These are phyloP conservation scores for Eupithecia centaureata DNA, from an alignment of 2,888 invertebrate genomes.

Conservation along the genomic window DNA sequence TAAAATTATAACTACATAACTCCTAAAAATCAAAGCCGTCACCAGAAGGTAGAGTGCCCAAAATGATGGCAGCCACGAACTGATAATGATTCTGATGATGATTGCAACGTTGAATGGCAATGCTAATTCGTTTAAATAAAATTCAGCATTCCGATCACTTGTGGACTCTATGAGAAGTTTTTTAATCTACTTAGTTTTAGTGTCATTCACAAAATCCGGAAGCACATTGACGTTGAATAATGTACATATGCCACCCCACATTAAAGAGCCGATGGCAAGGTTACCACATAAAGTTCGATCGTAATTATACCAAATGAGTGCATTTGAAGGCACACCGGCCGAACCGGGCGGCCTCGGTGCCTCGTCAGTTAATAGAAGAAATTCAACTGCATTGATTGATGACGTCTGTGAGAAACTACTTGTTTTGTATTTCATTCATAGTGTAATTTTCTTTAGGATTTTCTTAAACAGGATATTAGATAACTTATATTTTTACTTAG, in stretches of 20 bases:
- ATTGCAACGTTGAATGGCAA: too few species aligned
- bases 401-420: slow-evolving; percentile 42
- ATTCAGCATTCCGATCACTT: too few species aligned
- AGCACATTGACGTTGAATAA: slow-evolving; percentile 13
- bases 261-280: slow-evolving; percentile 68
- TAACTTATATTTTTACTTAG: too few species aligned
- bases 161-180: too few species aligned
- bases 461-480: background rate
- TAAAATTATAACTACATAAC: too few species aligned
- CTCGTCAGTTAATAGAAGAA: slow-evolving; percentile 61
- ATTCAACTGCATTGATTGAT: slow-evolving; percentile 67
- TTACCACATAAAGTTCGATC: slow-evolving; percentile 71
- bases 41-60: too few species aligned
- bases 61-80: too few species aligned
- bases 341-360: slow-evolving; percentile 71
- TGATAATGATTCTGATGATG: too few species aligned
- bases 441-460: background rate
- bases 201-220: background rate
- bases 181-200: background rate
- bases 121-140: too few species aligned
- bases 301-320: slow-evolving; percentile 81
- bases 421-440: background rate
- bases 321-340: slow-evolving; percentile 72
- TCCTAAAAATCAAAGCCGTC: too few species aligned
- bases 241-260: slow-evolving; percentile 28